A percentile compares a stretch with the other conserved stretches of the same genome.
Evolutionary conservation across 2,888 invertebrate species (phyloP).

Genomic region (Dasypogon diadema): DNA sequence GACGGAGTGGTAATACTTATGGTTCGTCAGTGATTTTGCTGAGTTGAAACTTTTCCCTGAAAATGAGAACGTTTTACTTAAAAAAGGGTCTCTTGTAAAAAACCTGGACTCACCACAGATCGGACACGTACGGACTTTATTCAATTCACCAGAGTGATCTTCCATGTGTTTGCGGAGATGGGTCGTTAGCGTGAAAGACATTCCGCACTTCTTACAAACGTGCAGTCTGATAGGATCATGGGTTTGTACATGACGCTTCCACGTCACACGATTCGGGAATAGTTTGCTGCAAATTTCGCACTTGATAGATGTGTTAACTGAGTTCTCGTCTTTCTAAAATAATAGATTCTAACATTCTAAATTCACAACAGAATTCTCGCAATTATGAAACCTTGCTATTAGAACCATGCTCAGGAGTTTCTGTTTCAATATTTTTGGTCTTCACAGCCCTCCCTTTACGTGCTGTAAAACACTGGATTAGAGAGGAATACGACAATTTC

Average conservation of each 20-base stretch:
- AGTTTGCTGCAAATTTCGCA: slow-evolving; percentile 68
- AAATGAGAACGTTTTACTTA: too few relatives aligned
- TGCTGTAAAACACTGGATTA: too few relatives aligned
- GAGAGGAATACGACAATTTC: too few relatives aligned
- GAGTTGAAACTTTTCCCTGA: slow-evolving; percentile 69
- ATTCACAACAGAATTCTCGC: too few relatives aligned
- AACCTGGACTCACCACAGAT: slow-evolving; percentile 22
- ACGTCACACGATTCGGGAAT: slow-evolving; percentile 63
- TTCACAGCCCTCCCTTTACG: too few relatives aligned
- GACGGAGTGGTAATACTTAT: slow-evolving; percentile 71
- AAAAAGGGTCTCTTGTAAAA: too few relatives aligned
- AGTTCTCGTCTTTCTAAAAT: too few relatives aligned
- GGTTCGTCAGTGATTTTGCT: slow-evolving; percentile 70
- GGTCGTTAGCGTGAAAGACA: slow-evolving; percentile 41
- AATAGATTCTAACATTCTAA: too few relatives aligned
- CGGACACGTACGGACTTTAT: slow-evolving; percentile 69
- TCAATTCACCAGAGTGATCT: slow-evolving; percentile 69
- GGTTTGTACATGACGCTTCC: slow-evolving; percentile 60
- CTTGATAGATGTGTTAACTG: too few relatives aligned
- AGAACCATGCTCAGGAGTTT: too few relatives aligned
- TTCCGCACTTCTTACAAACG: slow-evolving; percentile 19
- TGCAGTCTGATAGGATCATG: slow-evolving; percentile 45
- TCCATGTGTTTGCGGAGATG: slow-evolving; percentile 68
- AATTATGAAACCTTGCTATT: too few relatives aligned
- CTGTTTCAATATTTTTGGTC: too few relatives aligned